Evolutionary conservation across 2,888 invertebrate species (phyloP), one percentile per base, ranked within the genome.

Genomic region (Baronia brevicornis): DNA sequence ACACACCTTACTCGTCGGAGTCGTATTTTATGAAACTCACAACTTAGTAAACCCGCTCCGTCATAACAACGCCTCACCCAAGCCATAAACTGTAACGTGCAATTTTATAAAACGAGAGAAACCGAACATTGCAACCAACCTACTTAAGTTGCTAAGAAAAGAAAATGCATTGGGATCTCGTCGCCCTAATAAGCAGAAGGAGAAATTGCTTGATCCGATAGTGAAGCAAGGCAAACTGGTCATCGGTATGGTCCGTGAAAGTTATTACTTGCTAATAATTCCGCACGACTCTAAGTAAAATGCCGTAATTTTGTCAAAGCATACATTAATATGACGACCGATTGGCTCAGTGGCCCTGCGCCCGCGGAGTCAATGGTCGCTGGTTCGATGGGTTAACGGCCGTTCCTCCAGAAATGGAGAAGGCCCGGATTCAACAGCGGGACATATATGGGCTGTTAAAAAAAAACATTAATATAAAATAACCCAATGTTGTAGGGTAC

Each of bases 101-200:
- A 71, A 68, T 72, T 72, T 72, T 52, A 63, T 61, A 53, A 59
- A 65, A 60, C 56, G 59, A 59, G 64, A 66, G 72, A 80, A 78
- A 79, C 66, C 60, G 48, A 54, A 69, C 61, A 64, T 74, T 75
- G 69, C 60, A 53, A 50, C 58, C 71, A 69, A 61, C 79, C 75
- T 63, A 80, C 70, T 61, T 73, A 57, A 55, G 50, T 62, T 67
- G 69, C 56, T 52, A 69, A 67, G 77, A 79, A 77, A 79, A 79
- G 75, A 80, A 75, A 82, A 72, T 68, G 58, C 54, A 58, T 54
- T 54, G 65, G 69, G 66, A 68, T 54, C 50, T 59, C 52, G 56
- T 46, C 46, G 39, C 21, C 64, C 62, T 60, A 64, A 68, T 63
- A 50, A 54, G 52, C 44, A 41, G 51, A 51, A 39, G 57, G 78